A percentile compares a stretch with the other conserved stretches of the same genome.
phyloP scores from a whole-genome alignment of 2,797 vertebrate species.

The Sebastiscus tertius region DNA sequence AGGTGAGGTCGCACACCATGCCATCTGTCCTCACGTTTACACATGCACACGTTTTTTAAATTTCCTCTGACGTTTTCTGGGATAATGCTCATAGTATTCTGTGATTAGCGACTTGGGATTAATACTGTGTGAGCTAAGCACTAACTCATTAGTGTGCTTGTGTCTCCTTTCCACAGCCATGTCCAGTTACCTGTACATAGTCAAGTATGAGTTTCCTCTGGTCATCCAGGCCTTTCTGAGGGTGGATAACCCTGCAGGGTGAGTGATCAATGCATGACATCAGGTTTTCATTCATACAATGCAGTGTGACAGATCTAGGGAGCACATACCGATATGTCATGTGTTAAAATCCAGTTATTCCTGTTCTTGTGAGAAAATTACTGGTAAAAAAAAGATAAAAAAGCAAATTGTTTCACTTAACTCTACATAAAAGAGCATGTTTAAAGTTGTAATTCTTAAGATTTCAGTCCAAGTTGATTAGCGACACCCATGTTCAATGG shows the following conservation, averaged over 20 bases:
- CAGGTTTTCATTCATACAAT: background rate
- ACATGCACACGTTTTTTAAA: background rate
- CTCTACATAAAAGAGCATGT: background rate
- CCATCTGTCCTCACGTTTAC: conserved; percentile 21
- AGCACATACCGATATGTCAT: background rate
- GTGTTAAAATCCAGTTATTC: background rate
- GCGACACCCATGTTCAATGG: background rate
- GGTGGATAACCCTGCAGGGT: conserved; percentile 89
- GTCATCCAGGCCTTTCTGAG: conserved; percentile 97
- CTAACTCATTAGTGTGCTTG: background rate
- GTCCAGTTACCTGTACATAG: conserved; percentile 99
- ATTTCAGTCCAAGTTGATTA: background rate
- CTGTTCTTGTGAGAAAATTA: background rate
- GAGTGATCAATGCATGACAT: conserved; percentile 69
- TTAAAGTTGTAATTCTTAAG: background rate
- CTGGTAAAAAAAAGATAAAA: background rate
- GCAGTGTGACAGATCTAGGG: background rate
- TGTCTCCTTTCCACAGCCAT: conserved; percentile 83
- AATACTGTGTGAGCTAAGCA: background rate
- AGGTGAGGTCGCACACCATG: conserved; percentile 79
- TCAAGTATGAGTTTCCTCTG: conserved; percentile 97
- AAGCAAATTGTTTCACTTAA: background rate
- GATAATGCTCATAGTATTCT: conserved; percentile 27
- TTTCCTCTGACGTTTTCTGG: conserved; percentile 36
- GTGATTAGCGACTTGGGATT: background rate